Evolutionary conservation across 2,797 vertebrate species (phyloP).

Genomic region (Antennarius maculatus): DNA sequence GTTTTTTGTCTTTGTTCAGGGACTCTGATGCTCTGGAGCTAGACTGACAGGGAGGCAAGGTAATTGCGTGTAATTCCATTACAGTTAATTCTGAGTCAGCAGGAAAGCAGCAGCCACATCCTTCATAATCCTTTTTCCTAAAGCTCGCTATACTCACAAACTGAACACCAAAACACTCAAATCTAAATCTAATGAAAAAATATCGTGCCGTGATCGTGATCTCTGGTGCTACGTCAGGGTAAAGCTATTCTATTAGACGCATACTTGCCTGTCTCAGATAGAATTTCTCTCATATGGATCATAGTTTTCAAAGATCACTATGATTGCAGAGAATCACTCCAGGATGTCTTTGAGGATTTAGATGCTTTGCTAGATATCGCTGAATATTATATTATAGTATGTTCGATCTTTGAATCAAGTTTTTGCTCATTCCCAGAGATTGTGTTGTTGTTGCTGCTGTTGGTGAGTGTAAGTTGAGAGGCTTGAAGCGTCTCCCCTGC

Average conservation of each 20-base stretch:
- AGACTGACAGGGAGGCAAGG: constrained; percentile 55
- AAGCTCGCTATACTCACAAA: constrained; percentile 19
- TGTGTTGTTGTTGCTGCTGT: constrained; percentile 62
- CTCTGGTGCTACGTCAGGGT: constrained; percentile 8
- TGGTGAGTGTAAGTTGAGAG: constrained; percentile 57
- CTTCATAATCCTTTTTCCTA: constrained; percentile 14
- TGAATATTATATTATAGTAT: constrained; percentile 10
- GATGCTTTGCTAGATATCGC: constrained; percentile 35
- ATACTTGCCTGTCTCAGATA: constrained; percentile 25
- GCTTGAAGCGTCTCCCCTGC: constrained; percentile 37
- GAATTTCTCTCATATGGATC: constrained; percentile 35
- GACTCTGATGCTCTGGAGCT: constrained; percentile 31
- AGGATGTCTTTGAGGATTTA: constrained; percentile 42
- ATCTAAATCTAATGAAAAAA: constrained; percentile 21
- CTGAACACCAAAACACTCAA: neutral
- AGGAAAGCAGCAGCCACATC: constrained; percentile 55
- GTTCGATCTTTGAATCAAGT: constrained; percentile 33
- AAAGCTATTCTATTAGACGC: constrained; percentile 19
- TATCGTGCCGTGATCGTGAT: neutral
- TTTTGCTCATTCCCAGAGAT: constrained; percentile 34
- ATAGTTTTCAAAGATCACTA: constrained; percentile 44
- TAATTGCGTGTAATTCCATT: constrained; percentile 78
- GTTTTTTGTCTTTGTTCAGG: constrained; percentile 36
- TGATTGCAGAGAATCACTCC: constrained; percentile 55
- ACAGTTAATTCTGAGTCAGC: constrained; percentile 67